A percentile compares a stretch with the other conserved stretches of the same genome.
Evolutionary conservation across 1,140 invertebrate genomes (phyloP).

Genomic region (Cryptotermes secundus): DNA sequence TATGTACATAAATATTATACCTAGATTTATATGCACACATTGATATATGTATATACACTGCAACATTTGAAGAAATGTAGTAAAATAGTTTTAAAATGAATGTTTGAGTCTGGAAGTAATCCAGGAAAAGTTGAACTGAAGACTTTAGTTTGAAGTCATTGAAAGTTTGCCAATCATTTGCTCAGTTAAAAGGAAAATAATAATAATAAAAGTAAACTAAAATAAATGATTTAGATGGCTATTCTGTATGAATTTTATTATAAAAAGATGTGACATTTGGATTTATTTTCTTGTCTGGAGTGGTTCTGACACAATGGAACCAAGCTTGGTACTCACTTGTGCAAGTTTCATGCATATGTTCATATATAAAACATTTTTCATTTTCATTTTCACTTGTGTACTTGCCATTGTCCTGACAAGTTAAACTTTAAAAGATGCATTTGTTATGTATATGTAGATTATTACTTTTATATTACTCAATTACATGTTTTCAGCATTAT

Average conservation of each 20-base stretch:
- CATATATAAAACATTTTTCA: neutral
- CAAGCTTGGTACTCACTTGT: neutral
- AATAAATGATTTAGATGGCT: neutral
- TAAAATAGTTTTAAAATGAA: slow-evolving; percentile 9
- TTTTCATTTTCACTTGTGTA: neutral
- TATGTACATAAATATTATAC: slow-evolving; percentile 5
- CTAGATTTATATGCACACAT: slow-evolving; percentile 18
- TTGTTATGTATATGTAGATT: neutral
- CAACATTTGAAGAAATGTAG: neutral
- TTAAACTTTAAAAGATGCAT: neutral
- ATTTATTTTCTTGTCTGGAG: neutral
- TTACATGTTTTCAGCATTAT: neutral
- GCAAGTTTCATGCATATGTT: neutral
- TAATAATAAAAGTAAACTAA: neutral
- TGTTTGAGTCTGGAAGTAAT: neutral
- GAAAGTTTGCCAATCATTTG: neutral
- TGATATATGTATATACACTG: slow-evolving; percentile 8
- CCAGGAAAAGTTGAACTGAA: neutral
- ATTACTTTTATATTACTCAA: neutral
- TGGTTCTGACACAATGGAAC: neutral
- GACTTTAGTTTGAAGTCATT: neutral
- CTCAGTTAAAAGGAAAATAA: neutral
- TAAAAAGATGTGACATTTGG: neutral
- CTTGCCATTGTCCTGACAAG: neutral
- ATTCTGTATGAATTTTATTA: neutral